A percentile compares a stretch with the other conserved stretches of the same genome.
Conservation (phyloP, 2,888 invertebrate genomes). For the Parasteatoda lunata region DNA sequence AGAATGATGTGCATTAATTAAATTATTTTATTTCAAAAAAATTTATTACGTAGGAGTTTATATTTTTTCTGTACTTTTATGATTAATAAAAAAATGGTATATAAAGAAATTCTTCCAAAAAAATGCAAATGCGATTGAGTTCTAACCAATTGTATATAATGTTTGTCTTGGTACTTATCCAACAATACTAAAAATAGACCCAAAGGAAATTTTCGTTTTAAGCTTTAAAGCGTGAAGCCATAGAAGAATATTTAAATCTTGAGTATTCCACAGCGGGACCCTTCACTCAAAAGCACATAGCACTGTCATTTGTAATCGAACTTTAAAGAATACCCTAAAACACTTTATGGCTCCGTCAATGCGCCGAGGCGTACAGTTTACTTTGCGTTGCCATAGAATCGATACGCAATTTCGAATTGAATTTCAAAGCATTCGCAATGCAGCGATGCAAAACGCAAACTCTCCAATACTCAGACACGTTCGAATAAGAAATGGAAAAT, state of each 20-base stretch:
- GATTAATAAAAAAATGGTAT: too few relatives aligned
- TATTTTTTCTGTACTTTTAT: too few relatives aligned
- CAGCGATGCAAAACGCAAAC: background rate
- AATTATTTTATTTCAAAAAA: too few relatives aligned
- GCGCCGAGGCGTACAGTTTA: constrained; percentile 25
- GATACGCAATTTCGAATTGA: constrained; percentile 15
- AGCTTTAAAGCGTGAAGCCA: too few relatives aligned
- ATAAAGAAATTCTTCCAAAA: too few relatives aligned
- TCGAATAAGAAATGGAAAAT: background rate
- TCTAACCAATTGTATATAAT: too few relatives aligned
- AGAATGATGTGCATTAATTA: too few relatives aligned
- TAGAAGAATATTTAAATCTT: background rate
- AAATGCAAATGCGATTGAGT: too few relatives aligned
- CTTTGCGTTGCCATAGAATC: constrained; percentile 43
- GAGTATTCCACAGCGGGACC: background rate
- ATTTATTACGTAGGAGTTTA: too few relatives aligned
- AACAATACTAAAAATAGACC: too few relatives aligned
- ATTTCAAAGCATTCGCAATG: background rate
- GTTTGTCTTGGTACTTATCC: too few relatives aligned
- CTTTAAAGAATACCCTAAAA: constrained; percentile 16
- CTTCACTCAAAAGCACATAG: constrained; percentile 3
- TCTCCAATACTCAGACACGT: background rate
- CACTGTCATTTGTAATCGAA: constrained; percentile 20
- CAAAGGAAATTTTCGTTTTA: too few relatives aligned
- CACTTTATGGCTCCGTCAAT: constrained; percentile 18